These are phyloP conservation scores for Thaleichthys pacificus DNA, from an alignment of 2,797 vertebrate species.

Conservation along the genomic window DNA sequence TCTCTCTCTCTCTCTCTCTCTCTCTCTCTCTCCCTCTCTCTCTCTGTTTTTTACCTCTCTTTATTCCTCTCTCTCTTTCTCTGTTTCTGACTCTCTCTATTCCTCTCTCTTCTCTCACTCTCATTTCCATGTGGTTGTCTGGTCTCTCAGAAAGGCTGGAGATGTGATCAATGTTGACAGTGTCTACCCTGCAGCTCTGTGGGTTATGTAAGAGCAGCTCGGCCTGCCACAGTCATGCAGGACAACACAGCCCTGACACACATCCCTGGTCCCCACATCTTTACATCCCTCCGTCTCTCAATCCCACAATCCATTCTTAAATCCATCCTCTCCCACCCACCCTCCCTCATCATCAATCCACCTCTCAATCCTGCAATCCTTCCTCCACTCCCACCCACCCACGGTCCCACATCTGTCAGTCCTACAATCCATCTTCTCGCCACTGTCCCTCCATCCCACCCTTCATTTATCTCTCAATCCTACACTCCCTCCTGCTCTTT, in stretches of 20 bases:
- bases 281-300: neutral
- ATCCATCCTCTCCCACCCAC: neutral
- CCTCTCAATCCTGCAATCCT: neutral
- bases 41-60: conserved; percentile 13
- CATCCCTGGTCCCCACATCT: neutral
- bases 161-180: conserved; percentile 66
- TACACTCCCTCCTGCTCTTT: conserved; percentile 3
- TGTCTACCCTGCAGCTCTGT: conserved; percentile 41
- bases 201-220: conserved; percentile 63
- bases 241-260: conserved; percentile 12
- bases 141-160: conserved; percentile 26
- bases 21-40: conserved; percentile 17
- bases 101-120: conserved; percentile 7
- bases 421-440: neutral
- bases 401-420: conserved; percentile 1
- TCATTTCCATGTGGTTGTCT: conserved; percentile 29
- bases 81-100: too few species aligned
- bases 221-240: conserved; percentile 27
- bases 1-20: conserved; percentile 13
- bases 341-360: conserved; percentile 12
- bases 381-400: neutral
- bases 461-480: conserved; percentile 19
- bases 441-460: neutral
- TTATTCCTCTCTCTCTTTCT: neutral
- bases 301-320: conserved; percentile 9